A percentile compares a stretch with the other conserved stretches of the same genome.
Evolutionary conservation across 2,113 vertebrate species (phyloP).

Genomic region (Dromiciops gliroides): DNA sequence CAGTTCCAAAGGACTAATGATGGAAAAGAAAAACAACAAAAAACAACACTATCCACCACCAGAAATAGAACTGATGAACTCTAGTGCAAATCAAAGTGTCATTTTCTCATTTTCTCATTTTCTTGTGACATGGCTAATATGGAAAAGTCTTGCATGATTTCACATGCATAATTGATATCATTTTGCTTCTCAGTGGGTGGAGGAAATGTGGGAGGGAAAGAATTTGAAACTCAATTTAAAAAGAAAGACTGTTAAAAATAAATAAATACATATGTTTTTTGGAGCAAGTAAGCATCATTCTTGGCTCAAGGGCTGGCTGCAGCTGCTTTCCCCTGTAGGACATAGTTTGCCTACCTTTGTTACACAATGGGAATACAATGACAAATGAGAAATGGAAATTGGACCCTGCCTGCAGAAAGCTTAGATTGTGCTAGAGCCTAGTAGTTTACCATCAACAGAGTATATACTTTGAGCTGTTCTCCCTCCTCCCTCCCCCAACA

Average conservation of each 20-base stretch:
- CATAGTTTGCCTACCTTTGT: neutral
- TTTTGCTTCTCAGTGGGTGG: neutral
- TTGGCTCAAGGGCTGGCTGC: neutral
- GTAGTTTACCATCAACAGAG: neutral
- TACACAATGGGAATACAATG: neutral
- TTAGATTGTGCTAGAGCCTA: neutral
- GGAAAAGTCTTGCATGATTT: neutral
- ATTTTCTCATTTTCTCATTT: neutral
- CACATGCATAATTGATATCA: neutral
- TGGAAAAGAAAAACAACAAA: no score
- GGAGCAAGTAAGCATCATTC: neutral
- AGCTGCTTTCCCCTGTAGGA: neutral
- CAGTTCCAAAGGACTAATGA: neutral
- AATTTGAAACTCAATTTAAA: neutral
- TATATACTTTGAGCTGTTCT: neutral
- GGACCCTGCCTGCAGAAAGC: neutral
- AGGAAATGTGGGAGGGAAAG: neutral
- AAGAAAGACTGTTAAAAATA: neutral
- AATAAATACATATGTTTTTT: neutral
- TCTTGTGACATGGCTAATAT: neutral
- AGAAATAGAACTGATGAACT: neutral
- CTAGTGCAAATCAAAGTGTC: neutral
- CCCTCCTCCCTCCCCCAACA: neutral
- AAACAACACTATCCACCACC: neutral
- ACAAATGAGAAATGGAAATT: neutral